phyloP scores from a whole-genome alignment of 2,888 invertebrate genomes.

The Chaetogeoica ovagalla region DNA sequence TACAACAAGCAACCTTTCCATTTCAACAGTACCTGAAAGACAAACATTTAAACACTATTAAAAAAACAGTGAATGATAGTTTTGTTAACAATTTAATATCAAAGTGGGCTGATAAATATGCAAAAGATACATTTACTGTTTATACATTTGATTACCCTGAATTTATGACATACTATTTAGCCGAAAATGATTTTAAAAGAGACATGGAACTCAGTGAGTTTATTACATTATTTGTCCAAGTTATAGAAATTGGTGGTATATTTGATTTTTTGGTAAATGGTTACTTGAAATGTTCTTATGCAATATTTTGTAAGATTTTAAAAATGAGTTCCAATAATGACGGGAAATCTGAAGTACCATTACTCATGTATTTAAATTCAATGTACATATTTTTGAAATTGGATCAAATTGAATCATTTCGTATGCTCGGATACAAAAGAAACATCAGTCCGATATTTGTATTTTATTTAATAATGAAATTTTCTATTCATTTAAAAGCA shows the following conservation, averaged over 20 bases:
- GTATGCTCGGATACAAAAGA: conserved; percentile 56
- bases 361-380: conserved; percentile 58
- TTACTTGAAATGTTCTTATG: conserved; percentile 57
- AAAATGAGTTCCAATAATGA: conserved; percentile 58
- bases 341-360: conserved; percentile 57
- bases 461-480: conserved; percentile 54
- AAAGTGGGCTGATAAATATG: conserved; percentile 54
- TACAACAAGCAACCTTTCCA: conserved; percentile 55
- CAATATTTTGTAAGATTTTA: conserved; percentile 57
- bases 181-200: conserved; percentile 56
- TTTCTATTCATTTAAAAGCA: conserved; percentile 43
- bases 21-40: conserved; percentile 56
- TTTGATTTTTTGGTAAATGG: conserved; percentile 56
- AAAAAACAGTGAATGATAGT: conserved; percentile 55
- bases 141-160: conserved; percentile 54
- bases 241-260: conserved; percentile 57
- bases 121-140: conserved; percentile 15
- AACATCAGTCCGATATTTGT: conserved; percentile 54
- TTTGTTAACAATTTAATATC: conserved; percentile 55
- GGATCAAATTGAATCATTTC: conserved; percentile 57
- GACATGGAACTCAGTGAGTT: conserved; percentile 60
- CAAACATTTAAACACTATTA: conserved; percentile 55
- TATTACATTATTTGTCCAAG: conserved; percentile 58
- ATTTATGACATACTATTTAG: conserved; percentile 54
- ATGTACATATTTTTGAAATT: conserved; percentile 57